phyloP scores from a whole-genome alignment of 1,140 invertebrate genomes.

The Tyrophagus putrescentiae region DNA sequence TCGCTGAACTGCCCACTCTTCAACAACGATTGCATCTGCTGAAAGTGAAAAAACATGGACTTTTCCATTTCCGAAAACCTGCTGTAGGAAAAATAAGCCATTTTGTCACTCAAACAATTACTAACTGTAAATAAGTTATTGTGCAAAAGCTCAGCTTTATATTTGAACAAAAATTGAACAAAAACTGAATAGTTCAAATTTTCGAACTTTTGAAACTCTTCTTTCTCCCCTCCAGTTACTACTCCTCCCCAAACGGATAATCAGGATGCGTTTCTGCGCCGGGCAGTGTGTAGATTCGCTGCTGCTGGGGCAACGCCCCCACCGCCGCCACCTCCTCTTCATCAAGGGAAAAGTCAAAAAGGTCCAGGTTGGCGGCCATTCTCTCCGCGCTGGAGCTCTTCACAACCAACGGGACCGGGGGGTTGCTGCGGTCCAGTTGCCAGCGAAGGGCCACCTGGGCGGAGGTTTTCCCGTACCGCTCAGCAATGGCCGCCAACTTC shows the following conservation, averaged over 20 bases:
- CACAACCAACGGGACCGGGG: slow-evolving; percentile 32
- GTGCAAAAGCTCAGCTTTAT: too few species aligned
- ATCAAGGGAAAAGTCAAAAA: slow-evolving; percentile 26
- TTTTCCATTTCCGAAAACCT: too few species aligned
- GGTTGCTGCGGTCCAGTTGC: slow-evolving; percentile 50
- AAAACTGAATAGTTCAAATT: too few species aligned
- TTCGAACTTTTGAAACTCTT: neutral
- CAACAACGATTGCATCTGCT: too few species aligned
- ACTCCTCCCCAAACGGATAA: slow-evolving; percentile 10
- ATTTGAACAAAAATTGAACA: too few species aligned
- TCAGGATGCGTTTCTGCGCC: neutral
- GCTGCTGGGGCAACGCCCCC: slow-evolving; percentile 22
- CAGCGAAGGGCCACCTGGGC: slow-evolving; percentile 52
- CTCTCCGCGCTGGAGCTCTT: slow-evolving; percentile 24
- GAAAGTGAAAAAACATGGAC: too few species aligned
- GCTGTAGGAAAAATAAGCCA: too few species aligned
- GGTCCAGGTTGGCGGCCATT: slow-evolving; percentile 23
- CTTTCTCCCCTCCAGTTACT: neutral
- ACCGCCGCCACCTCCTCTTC: slow-evolving; percentile 23
- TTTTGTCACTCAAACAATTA: too few species aligned
- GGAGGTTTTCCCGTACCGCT: slow-evolving; percentile 41
- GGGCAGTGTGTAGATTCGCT: slow-evolving; percentile 25
- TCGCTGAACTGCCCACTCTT: too few species aligned
- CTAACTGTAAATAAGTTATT: too few species aligned
- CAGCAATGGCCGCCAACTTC: slow-evolving; percentile 41